Conservation (phyloP, 2,797 vertebrate genomes). For the Malacoctenus gilli region DNA sequence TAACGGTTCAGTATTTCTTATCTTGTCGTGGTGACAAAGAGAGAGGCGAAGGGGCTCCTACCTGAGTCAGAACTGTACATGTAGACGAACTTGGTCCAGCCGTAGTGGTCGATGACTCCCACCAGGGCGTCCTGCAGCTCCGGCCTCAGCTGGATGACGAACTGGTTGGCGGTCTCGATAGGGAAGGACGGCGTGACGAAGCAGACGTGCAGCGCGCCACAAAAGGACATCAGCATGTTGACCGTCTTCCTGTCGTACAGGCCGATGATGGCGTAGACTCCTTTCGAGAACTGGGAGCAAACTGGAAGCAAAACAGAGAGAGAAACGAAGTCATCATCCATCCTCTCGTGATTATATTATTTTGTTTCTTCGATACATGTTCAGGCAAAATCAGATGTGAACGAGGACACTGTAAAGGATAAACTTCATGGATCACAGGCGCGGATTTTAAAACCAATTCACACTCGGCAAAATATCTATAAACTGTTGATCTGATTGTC, state of each 20-base stretch:
- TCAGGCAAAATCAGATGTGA: no score
- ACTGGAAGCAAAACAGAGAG: constrained; percentile 75
- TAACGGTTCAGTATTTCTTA: no score
- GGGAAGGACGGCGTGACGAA: constrained; percentile 98
- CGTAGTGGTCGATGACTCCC: constrained; percentile 94
- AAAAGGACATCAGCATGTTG: constrained; percentile 99
- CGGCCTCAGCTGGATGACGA: constrained; percentile 96
- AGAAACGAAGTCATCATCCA: neutral
- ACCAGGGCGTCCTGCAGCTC: constrained; percentile 97
- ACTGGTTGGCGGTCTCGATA: constrained; percentile 96
- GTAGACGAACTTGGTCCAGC: constrained; percentile 97
- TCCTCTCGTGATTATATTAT: no score
- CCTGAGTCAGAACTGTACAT: constrained; percentile 98
- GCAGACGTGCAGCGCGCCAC: constrained; percentile 96
- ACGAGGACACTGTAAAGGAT: neutral
- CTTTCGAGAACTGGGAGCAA: constrained; percentile 99
- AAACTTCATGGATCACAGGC: neutral
- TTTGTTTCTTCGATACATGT: no score
- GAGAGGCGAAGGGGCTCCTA: constrained; percentile 44
- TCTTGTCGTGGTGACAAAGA: no score
- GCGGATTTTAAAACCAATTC: neutral
- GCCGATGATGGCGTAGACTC: constrained; percentile 98
- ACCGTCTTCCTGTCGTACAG: constrained; percentile 97
- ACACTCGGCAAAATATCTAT: neutral
- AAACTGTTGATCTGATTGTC: neutral